Evolutionary conservation across 2,797 vertebrate genomes (phyloP).

Genomic region (Trichosurus vulpecula): DNA sequence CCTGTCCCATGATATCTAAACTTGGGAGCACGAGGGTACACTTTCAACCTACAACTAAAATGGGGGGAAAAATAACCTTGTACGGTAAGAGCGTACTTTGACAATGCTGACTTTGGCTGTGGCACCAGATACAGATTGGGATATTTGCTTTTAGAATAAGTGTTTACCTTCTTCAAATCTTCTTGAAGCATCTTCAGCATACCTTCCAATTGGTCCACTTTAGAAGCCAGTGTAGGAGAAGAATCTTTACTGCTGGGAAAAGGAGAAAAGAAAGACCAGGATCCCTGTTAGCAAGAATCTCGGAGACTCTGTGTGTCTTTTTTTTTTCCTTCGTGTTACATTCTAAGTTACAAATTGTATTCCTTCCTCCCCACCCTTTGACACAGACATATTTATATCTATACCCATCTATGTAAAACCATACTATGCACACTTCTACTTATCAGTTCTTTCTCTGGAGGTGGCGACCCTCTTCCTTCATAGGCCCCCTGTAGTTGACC

Average conservation of each 20-base stretch:
- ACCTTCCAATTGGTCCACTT: slow-evolving; percentile 95
- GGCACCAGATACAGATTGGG: neutral
- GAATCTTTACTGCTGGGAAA: slow-evolving; percentile 89
- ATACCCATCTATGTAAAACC: too few relatives aligned
- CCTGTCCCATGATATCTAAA: accelerated
- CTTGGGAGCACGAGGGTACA: neutral
- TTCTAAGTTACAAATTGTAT: neutral
- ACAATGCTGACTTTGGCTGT: neutral
- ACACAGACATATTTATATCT: neutral
- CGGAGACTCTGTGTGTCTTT: neutral
- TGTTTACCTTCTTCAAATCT: slow-evolving; percentile 94
- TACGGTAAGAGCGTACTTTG: accelerated
- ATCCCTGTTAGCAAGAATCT: neutral
- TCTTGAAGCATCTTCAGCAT: slow-evolving; percentile 96
- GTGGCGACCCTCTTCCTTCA: neutral
- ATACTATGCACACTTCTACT: neutral
- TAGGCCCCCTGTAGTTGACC: neutral
- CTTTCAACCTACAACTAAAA: neutral
- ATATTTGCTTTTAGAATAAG: slow-evolving; percentile 4
- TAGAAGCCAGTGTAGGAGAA: slow-evolving; percentile 92
- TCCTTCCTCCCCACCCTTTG: neutral
- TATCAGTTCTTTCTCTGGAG: neutral
- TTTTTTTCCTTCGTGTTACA: neutral
- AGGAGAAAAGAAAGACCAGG: slow-evolving; percentile 63
- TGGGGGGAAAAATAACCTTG: accelerated